Evolutionary conservation across 2,797 vertebrate genomes (phyloP), one percentile per base, ranked within the genome.

Genomic region (Typhlichthys eigenmanni): DNA sequence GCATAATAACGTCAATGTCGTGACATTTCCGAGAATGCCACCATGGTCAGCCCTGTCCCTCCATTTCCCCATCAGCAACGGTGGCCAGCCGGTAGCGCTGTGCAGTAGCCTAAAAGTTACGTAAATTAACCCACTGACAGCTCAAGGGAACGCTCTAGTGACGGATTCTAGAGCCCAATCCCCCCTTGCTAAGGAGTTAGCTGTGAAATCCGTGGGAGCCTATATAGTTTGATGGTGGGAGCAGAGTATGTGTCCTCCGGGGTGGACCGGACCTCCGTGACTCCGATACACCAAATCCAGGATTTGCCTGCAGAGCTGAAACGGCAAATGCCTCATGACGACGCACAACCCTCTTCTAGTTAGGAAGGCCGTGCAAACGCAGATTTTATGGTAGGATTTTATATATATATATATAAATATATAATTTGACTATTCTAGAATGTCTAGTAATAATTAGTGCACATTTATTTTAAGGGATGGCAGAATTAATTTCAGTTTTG

Each of bases 21-120:
- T 79, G 76, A 69, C 79, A 74, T 83, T 75, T 76, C 62, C 68
- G 71, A 75, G 75, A 74, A 78, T 70, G 79, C 49, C 71, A 71
- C 46, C 60, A 58, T 34, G 58, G 58, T 70, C 64, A 64, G 53
- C 34, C 49, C 53, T 53, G 65, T 56, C n/a, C 45, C 63, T 63
- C 72, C 64, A 50, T 29, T 19, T 46, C 55, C 65, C 24, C 49
- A 61, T 77, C 61, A 64, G 71, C 24, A 29, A 29, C 24, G 24
- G 24, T 29, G 4, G 24, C 24, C 3, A 24, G 24, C 3, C 3
- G 24, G 24, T 24, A 24, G 24, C 24, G 24, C 24, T 24, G 24
- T 4, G 24, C 24, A 29, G 24, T 29, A 29, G 24, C 24, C 24
- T 64, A 43, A 58, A 58, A 29, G 24, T 29, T 29, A 29, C 24